Evolutionary conservation across 2,113 vertebrate genomes (phyloP), one percentile per base, ranked within the genome.

Genomic region (Carettochelys insculpta): DNA sequence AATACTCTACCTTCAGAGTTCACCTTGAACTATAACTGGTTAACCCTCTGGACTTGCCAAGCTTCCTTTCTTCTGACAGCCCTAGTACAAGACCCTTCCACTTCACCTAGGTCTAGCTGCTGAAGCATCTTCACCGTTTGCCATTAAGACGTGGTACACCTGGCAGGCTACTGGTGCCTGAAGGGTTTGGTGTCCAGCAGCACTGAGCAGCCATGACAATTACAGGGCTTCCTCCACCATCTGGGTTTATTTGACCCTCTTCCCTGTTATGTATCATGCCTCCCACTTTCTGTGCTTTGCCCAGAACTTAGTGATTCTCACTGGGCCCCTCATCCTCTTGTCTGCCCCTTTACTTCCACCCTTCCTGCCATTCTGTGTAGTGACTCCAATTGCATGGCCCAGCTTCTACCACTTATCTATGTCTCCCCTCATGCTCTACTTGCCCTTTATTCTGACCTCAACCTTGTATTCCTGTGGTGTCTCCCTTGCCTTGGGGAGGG

Each of bases 241-340:
- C 13, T 73, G 73, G 7, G 3, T 87, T 16, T 81, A 11, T 82
- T 84, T 31, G 45, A 25, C 3, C 73, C 17, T 58, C 73, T 43
- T 45, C 54, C 80, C 88, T 25, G 83, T 76, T 65, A 8, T 65
- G 34, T 80, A 92, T 92, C 85, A 90, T 31, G 53, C 68, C 3
- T 22, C 2, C 38, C 3, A 77, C 31, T 43, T 27, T 9, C 2
- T 9, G 31, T 31, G n/a, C 45, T 87, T 78, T 79, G 79, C 78
- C 78, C 9, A 81, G n/a, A 34, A 76, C 11, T 34, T 61, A 29
- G 17, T 34, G 31, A 34, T 31, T 34, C 58, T 14, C 58, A 61
- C 58, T n/a, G 34, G 34, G 16, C 34, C 43, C 7, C 17, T 48
- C 14, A 22, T 43, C 13, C 65, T 29, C 38, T 29, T 78, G 45